A percentile compares a stretch with the other conserved stretches of the same genome.
Evolutionary conservation across 2,797 vertebrate genomes (phyloP).

Genomic region (Philypnodon macrostomus): DNA sequence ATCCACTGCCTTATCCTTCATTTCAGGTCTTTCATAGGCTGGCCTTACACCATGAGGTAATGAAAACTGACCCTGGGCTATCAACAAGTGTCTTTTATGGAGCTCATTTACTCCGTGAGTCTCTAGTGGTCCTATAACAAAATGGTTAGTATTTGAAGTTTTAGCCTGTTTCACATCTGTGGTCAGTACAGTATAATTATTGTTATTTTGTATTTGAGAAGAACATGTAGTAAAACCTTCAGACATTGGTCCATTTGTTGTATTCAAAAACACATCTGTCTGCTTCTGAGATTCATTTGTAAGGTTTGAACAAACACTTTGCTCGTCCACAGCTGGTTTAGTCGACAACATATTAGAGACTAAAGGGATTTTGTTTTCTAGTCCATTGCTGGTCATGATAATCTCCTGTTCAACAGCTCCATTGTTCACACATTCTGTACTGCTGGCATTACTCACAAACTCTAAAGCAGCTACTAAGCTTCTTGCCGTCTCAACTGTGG

Average conservation of each 20-base stretch:
- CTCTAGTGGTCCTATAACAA: slow-evolving; percentile 62
- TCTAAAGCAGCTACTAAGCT: slow-evolving; percentile 91
- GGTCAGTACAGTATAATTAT: slow-evolving; percentile 52
- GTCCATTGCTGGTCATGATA: slow-evolving; percentile 13
- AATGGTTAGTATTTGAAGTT: slow-evolving; percentile 61
- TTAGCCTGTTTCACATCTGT: slow-evolving; percentile 65
- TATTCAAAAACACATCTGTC: slow-evolving; percentile 53
- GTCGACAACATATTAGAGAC: slow-evolving; percentile 61
- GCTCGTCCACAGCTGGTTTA: slow-evolving; percentile 64
- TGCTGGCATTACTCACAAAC: slow-evolving; percentile 82
- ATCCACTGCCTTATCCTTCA: slow-evolving; percentile 92
- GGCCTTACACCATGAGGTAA: slow-evolving; percentile 70
- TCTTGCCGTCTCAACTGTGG: slow-evolving; percentile 92
- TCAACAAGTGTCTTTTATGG: slow-evolving; percentile 33
- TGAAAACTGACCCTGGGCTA: slow-evolving; percentile 69
- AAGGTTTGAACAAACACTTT: slow-evolving; percentile 80
- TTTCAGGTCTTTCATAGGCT: slow-evolving; percentile 74
- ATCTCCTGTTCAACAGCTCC: slow-evolving; percentile 19
- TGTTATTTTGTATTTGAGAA: slow-evolving; percentile 61
- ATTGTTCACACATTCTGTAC: slow-evolving; percentile 20
- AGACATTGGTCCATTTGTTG: slow-evolving; percentile 57
- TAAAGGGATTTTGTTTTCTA: slow-evolving; percentile 21
- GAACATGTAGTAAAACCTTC: slow-evolving; percentile 58
- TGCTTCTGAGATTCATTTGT: slow-evolving; percentile 56
- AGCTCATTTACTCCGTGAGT: slow-evolving; percentile 62